A percentile compares a stretch with the other conserved stretches of the same genome.
Evolutionary conservation across 2,113 vertebrate genomes (phyloP).

Genomic region (Phycodurus eques): DNA sequence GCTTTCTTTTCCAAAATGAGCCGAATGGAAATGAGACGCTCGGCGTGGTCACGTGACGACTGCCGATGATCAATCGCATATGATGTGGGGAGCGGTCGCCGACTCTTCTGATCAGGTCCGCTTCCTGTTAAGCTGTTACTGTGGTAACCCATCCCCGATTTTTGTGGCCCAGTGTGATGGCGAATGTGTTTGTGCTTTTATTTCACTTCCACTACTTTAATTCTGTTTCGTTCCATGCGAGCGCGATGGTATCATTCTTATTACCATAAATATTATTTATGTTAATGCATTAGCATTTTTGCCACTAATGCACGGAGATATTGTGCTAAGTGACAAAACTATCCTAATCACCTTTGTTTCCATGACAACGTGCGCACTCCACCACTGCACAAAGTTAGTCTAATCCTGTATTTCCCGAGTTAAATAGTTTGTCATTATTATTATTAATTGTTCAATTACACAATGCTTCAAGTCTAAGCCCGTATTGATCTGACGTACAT

Average conservation of each 20-base stretch:
- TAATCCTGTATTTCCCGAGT: neutral
- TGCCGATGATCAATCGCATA: constrained; percentile 28
- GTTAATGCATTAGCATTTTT: neutral
- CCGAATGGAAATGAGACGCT: constrained; percentile 45
- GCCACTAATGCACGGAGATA: neutral
- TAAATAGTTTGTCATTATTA: neutral
- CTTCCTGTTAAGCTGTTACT: neutral
- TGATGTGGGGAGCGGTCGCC: neutral
- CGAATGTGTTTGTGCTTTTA: neutral
- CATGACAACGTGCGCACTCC: neutral
- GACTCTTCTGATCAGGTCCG: neutral
- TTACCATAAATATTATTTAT: neutral
- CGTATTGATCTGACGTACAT: neutral
- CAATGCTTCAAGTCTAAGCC: neutral
- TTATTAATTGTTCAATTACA: neutral
- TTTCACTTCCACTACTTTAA: neutral
- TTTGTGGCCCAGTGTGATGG: neutral
- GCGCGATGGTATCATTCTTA: neutral
- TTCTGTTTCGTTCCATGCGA: neutral
- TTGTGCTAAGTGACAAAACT: neutral
- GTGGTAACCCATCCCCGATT: neutral
- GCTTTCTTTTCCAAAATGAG: constrained; percentile 41
- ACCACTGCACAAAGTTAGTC: neutral
- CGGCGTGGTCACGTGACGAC: constrained; percentile 2
- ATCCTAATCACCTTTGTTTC: neutral